A percentile compares a stretch with the other conserved stretches of the same genome.
phyloP scores from a whole-genome alignment of 2,797 vertebrate genomes.

The Parauchenoglanis ngamensis region DNA sequence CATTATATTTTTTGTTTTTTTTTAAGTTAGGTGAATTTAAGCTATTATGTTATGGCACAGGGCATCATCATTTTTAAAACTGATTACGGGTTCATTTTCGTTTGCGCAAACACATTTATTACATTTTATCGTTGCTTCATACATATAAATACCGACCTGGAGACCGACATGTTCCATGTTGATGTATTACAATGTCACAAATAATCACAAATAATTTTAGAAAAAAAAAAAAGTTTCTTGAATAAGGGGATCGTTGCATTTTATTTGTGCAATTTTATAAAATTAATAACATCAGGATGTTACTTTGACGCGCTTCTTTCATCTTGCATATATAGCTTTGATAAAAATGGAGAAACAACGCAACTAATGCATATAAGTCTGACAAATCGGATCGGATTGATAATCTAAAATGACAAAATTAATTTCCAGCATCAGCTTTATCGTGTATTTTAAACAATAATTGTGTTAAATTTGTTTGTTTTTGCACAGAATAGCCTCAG shows the following conservation, averaged over 20 bases:
- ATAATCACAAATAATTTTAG: background rate
- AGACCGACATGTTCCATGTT: background rate
- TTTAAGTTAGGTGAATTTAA: background rate
- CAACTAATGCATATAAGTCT: background rate
- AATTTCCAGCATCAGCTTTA: background rate
- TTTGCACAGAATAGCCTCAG: background rate
- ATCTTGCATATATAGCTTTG: background rate
- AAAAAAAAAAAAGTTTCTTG: too few relatives aligned
- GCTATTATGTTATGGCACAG: background rate
- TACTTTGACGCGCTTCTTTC: background rate
- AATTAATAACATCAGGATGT: background rate
- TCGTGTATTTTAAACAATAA: background rate
- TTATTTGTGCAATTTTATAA: too few relatives aligned
- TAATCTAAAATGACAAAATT: background rate
- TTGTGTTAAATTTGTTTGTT: background rate
- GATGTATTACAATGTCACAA: background rate
- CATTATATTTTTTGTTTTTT: background rate
- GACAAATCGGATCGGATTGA: background rate
- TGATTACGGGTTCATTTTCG: background rate
- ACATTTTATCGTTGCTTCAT: background rate
- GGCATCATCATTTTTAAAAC: background rate
- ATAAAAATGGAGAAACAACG: background rate
- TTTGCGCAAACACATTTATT: background rate
- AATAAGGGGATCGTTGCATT: background rate
- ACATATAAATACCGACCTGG: background rate